Percentiles rank a stretch among this genome's conserved stretches.
phyloP scores from a whole-genome alignment of 2,888 invertebrate species.

The Schizaphis graminum region DNA sequence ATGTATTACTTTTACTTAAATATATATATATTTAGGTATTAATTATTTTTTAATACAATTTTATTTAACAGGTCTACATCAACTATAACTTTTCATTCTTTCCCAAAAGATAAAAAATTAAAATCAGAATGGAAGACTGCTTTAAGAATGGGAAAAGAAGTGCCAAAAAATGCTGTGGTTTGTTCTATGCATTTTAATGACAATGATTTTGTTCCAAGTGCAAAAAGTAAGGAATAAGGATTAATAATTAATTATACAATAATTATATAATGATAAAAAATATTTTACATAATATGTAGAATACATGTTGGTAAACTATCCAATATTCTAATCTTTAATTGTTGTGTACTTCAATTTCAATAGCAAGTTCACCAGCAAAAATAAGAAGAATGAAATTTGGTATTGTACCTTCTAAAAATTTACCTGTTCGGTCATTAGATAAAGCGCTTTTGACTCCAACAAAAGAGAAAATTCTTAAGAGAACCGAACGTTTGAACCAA shows the following conservation, averaged over 20 bases:
- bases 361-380: constrained; percentile 19
- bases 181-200: background rate
- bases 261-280: background rate
- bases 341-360: no score
- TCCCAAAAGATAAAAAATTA: background rate
- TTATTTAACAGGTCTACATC: background rate
- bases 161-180: background rate
- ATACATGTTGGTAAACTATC: no score
- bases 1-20: no score
- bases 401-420: constrained; percentile 5
- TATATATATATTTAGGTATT: no score
- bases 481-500: background rate
- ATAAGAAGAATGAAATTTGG: background rate
- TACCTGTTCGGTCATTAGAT: background rate
- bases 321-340: no score
- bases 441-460: constrained; percentile 7
- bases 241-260: background rate
- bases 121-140: background rate
- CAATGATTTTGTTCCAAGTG: background rate
- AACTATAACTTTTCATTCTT: background rate
- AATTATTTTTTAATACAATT: no score
- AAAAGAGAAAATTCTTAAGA: background rate
- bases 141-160: background rate
- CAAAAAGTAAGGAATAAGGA: background rate
- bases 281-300: no score